Percentiles rank a stretch among this genome's conserved stretches.
These are phyloP conservation scores for Chalcis sispes DNA, from an alignment of 2,888 invertebrate genomes.

Conservation along the genomic window DNA sequence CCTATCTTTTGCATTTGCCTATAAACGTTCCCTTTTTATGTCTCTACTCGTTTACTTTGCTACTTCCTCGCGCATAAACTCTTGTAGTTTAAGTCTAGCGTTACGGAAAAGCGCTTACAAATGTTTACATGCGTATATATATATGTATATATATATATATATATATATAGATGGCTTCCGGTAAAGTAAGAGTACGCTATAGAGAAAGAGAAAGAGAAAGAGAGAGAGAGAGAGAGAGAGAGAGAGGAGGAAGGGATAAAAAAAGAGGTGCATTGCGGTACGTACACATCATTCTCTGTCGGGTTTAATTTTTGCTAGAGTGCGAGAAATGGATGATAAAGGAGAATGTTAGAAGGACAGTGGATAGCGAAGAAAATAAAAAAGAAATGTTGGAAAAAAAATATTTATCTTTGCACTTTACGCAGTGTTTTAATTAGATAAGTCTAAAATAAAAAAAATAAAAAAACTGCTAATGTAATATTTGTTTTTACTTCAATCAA, in stretches of 20 bases:
- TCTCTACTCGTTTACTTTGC: background rate
- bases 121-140: slow-evolving; percentile 39
- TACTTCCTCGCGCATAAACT: slow-evolving; percentile 31
- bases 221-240: background rate
- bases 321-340: background rate
- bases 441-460: no score
- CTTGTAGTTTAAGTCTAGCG: slow-evolving; percentile 35
- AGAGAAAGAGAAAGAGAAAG: slow-evolving; percentile 11
- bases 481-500: no score
- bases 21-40: slow-evolving; percentile 26
- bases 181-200: no score
- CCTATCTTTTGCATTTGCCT: slow-evolving; percentile 23
- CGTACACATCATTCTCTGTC: slow-evolving; percentile 51
- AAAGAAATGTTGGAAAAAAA: no score
- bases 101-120: slow-evolving; percentile 20
- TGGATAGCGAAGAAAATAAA: no score
- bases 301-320: slow-evolving; percentile 37
- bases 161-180: slow-evolving; percentile 59
- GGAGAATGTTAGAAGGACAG: background rate
- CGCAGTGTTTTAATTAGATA: no score
- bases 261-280: slow-evolving; percentile 42
- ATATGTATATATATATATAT: slow-evolving; percentile 37
- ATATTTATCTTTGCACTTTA: no score
- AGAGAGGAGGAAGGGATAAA: slow-evolving; percentile 10
- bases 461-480: no score